Evolutionary conservation across 2,797 vertebrate genomes (phyloP).

Genomic region (Lutjanus argentimaculatus): DNA sequence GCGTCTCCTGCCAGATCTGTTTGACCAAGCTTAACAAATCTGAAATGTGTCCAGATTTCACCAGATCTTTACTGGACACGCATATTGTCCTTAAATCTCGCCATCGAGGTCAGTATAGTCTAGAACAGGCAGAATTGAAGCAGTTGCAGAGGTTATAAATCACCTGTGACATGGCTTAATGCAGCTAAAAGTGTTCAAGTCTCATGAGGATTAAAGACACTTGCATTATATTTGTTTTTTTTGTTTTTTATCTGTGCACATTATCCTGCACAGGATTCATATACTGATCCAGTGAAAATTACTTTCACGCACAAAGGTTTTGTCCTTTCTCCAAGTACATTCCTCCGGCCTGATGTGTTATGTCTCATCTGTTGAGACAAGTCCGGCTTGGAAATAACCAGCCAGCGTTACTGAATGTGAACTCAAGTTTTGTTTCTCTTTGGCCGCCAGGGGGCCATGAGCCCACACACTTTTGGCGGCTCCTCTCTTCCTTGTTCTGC

Average conservation of each 20-base stretch:
- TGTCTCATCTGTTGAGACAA: conserved; percentile 75
- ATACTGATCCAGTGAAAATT: conserved; percentile 32
- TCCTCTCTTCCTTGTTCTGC: conserved; percentile 48
- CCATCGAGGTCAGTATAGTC: background rate
- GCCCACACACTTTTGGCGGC: background rate
- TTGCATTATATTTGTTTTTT: background rate
- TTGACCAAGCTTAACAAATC: background rate
- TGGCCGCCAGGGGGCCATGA: conserved; percentile 69
- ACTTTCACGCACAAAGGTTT: conserved; percentile 40
- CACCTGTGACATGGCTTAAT: background rate
- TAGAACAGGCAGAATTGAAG: background rate
- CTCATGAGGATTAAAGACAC: conserved; percentile 35
- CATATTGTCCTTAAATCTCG: conserved; percentile 1
- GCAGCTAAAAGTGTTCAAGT: background rate
- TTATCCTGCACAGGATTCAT: conserved; percentile 18
- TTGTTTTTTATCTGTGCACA: conserved; percentile 16
- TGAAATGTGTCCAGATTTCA: conserved; percentile 22
- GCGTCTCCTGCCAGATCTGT: conserved; percentile 14
- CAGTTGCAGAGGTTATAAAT: background rate
- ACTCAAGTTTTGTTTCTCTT: background rate
- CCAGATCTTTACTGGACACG: background rate
- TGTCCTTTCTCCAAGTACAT: conserved; percentile 68
- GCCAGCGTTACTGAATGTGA: conserved; percentile 52
- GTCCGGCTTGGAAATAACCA: conserved; percentile 53
- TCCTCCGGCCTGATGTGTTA: conserved; percentile 70